These are phyloP conservation scores for Antechinus flavipes DNA, from an alignment of 2,113 vertebrate species.

Conservation along the genomic window DNA sequence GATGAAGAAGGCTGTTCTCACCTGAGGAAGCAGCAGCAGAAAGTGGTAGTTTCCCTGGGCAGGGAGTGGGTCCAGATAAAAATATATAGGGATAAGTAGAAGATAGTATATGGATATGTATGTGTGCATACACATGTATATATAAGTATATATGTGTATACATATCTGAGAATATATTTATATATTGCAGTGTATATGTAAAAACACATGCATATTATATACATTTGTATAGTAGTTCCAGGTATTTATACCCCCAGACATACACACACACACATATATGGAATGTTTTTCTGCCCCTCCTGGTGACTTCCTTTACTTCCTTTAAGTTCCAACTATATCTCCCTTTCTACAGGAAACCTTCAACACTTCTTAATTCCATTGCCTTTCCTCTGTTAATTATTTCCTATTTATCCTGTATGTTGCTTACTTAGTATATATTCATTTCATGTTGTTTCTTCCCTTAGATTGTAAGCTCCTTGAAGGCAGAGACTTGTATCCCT, in stretches of 20 bases:
- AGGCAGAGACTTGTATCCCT: background rate
- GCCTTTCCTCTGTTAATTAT: background rate
- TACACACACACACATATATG: too few species aligned
- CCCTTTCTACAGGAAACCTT: background rate
- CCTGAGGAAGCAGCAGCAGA: background rate
- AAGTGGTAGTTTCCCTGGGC: background rate
- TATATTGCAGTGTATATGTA: background rate
- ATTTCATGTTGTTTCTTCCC: background rate
- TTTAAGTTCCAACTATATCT: background rate
- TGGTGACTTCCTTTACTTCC: background rate
- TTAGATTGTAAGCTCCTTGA: background rate
- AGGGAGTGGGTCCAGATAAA: background rate
- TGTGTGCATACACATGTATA: background rate
- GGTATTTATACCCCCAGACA: background rate
- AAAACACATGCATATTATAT: background rate
- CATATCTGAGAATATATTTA: too few species aligned
- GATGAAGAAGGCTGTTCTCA: background rate
- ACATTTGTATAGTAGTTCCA: background rate
- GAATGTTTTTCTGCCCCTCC: background rate
- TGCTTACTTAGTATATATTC: background rate
- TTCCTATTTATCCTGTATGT: background rate
- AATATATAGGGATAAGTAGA: background rate
- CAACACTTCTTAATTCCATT: background rate
- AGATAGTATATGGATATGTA: background rate
- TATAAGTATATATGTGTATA: too few species aligned